Evolutionary conservation across 2,888 invertebrate species (phyloP).

Genomic region (Eilema caniola): DNA sequence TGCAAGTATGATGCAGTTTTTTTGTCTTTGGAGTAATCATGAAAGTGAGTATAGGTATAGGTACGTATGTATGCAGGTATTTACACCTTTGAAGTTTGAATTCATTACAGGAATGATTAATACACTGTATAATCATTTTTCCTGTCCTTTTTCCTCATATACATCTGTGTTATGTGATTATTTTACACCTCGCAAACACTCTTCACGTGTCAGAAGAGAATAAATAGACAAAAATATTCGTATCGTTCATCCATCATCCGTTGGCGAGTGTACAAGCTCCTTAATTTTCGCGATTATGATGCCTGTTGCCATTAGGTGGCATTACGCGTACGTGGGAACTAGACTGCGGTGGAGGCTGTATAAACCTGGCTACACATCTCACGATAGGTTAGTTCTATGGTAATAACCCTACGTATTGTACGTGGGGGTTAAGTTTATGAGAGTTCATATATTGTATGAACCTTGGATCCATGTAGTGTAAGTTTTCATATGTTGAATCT

Average conservation of each 20-base stretch:
- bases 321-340: conserved; percentile 73
- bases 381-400: conserved; percentile 41
- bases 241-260: conserved; percentile 11
- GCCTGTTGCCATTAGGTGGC: conserved; percentile 51
- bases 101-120: too few relatives aligned
- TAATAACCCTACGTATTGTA: conserved; percentile 11
- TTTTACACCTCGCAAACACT: neutral
- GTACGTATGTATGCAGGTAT: too few relatives aligned
- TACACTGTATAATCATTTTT: too few relatives aligned
- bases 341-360: conserved; percentile 60
- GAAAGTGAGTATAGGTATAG: too few relatives aligned
- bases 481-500: too few relatives aligned
- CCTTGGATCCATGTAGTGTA: too few relatives aligned
- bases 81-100: too few relatives aligned
- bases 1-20: too few relatives aligned
- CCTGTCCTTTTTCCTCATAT: too few relatives aligned
- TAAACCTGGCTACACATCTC: conserved; percentile 30
- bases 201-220: neutral
- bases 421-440: neutral
- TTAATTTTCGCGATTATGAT: conserved; percentile 55
- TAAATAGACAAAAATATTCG: neutral
- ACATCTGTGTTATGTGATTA: too few relatives aligned
- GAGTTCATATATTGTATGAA: neutral
- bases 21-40: too few relatives aligned
- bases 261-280: conserved; percentile 26